These are phyloP conservation scores for Drosophila neutralis DNA, from an alignment of 2,888 invertebrate genomes.

Conservation along the genomic window DNA sequence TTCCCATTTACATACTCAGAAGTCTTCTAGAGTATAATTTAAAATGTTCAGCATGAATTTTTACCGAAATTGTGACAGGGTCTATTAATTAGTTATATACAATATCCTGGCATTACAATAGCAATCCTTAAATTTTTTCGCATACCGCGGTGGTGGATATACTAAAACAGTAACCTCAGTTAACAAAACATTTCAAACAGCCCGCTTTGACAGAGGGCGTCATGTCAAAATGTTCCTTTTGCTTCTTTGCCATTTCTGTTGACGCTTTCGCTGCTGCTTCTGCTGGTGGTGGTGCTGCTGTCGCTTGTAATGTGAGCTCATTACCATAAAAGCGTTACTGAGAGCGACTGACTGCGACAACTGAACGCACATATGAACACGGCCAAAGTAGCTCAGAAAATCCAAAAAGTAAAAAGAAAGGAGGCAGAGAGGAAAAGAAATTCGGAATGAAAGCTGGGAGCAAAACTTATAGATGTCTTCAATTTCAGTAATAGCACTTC, in stretches of 20 bases:
- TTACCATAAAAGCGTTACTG: slow-evolving; percentile 77
- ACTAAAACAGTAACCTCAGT: background rate
- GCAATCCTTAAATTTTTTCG: background rate
- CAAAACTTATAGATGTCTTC: slow-evolving; percentile 78
- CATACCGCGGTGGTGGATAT: background rate
- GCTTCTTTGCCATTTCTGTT: slow-evolving; percentile 38
- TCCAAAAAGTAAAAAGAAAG: slow-evolving; percentile 7
- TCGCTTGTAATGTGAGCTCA: slow-evolving; percentile 77
- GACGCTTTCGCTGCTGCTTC: slow-evolving; percentile 19
- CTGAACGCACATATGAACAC: slow-evolving; percentile 52
- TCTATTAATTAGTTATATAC: background rate
- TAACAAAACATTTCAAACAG: slow-evolving; percentile 29
- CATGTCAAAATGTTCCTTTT: slow-evolving; percentile 66
- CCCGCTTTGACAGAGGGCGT: slow-evolving; percentile 50
- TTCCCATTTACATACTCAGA: background rate
- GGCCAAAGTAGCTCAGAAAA: slow-evolving; percentile 23
- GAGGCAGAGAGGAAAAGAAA: slow-evolving; percentile 2
- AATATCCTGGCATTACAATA: background rate
- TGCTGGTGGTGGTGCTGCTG: slow-evolving; percentile 25
- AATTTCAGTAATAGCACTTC: slow-evolving; percentile 79
- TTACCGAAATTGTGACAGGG: background rate
- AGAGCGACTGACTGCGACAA: slow-evolving; percentile 31
- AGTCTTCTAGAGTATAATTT: background rate
- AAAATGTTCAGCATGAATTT: no score
- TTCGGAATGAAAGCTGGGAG: slow-evolving; percentile 33